phyloP scores from a whole-genome alignment of 2,888 invertebrate genomes.

The Dermolepida albohirtum region DNA sequence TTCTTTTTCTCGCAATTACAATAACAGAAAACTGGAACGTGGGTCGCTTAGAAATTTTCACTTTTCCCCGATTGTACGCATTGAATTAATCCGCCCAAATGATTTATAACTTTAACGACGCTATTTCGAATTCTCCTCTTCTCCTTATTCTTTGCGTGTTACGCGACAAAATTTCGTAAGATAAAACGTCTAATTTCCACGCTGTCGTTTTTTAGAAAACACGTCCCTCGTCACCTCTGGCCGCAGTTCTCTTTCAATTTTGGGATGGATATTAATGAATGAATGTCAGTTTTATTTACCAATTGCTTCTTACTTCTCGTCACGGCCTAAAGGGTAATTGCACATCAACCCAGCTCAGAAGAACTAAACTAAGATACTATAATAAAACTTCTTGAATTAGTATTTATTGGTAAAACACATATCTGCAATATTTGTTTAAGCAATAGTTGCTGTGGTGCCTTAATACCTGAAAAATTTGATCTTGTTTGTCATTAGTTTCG shows the following conservation, averaged over 20 bases:
- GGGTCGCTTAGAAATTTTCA: constrained; percentile 2
- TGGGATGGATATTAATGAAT: constrained; percentile 25
- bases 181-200: constrained; percentile 29
- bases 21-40: not conserved
- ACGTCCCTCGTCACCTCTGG: not conserved
- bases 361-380: too few species aligned
- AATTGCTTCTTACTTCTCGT: not conserved
- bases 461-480: too few species aligned
- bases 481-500: too few species aligned
- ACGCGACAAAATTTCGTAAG: constrained; percentile 19
- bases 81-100: constrained; percentile 21
- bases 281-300: constrained; percentile 22
- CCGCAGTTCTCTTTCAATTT: not conserved
- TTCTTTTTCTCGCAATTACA: constrained; percentile 1
- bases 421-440: too few species aligned
- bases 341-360: not conserved
- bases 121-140: constrained; percentile 15
- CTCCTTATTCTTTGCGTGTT: constrained; percentile 1
- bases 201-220: not conserved
- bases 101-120: constrained; percentile 28
- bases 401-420: too few species aligned
- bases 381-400: too few species aligned
- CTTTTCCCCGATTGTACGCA: constrained; percentile 6
- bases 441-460: too few species aligned
- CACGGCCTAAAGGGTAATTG: not conserved